These are phyloP conservation scores for Amphipoea lucens DNA, from an alignment of 2,888 invertebrate genomes.

Conservation along the genomic window DNA sequence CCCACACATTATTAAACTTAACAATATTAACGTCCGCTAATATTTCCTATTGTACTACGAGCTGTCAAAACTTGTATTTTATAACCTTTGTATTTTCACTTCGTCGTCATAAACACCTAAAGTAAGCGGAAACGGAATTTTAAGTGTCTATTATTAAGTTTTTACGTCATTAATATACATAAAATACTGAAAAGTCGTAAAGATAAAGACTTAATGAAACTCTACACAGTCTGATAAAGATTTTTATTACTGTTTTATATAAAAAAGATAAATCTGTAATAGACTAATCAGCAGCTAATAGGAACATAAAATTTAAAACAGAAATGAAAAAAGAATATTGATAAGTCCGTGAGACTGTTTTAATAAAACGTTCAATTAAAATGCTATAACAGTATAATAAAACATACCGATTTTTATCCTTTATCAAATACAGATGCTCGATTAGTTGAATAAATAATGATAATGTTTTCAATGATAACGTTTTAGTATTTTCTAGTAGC, in stretches of 20 bases:
- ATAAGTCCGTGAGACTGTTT: conserved; percentile 50
- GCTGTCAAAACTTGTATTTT: conserved; percentile 52
- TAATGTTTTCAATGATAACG: conserved; percentile 7
- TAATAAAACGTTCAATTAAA: conserved; percentile 62
- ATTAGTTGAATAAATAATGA: conserved; percentile 26
- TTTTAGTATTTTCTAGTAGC: conserved; percentile 1
- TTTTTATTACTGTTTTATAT: conserved; percentile 64
- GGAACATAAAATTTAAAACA: conserved; percentile 50
- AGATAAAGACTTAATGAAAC: conserved; percentile 62
- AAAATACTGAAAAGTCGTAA: conserved; percentile 57
- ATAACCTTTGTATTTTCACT: conserved; percentile 42
- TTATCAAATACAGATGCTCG: conserved; percentile 36
- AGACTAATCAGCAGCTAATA: conserved; percentile 64
- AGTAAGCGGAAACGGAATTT: conserved; percentile 39
- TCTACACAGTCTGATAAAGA: conserved; percentile 55
- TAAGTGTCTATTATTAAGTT: conserved; percentile 48
- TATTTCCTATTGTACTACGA: conserved; percentile 55
- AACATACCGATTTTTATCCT: conserved; percentile 40
- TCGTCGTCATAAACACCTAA: conserved; percentile 44
- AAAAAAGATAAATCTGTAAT: conserved; percentile 60
- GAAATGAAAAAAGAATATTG: conserved; percentile 43
- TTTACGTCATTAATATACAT: conserved; percentile 52
- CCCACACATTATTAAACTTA: conserved; percentile 63
- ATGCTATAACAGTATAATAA: conserved; percentile 45
- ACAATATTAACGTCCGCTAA: conserved; percentile 50